These are phyloP conservation scores for Lordiphosa stackelbergi DNA, from an alignment of 1,140 invertebrate genomes.

Conservation along the genomic window DNA sequence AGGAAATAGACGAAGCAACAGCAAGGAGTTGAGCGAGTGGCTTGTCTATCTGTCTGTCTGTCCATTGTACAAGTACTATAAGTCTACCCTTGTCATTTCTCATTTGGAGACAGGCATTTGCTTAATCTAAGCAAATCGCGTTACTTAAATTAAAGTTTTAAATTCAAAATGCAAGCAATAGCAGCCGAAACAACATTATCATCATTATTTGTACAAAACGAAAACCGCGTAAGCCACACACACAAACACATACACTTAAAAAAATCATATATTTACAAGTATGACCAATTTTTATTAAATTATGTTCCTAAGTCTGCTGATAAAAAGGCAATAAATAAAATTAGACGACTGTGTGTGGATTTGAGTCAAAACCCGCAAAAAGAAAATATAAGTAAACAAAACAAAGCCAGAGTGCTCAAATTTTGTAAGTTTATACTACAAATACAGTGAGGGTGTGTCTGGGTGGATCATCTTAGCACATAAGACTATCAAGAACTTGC, in stretches of 20 bases:
- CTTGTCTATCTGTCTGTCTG: constrained; percentile 6
- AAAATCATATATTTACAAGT: not conserved
- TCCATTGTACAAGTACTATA: constrained; percentile 17
- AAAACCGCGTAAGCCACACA: constrained; percentile 16
- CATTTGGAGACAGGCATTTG: constrained; percentile 20
- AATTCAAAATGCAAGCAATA: not conserved
- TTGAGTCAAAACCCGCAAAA: no score
- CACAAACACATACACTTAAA: constrained; percentile 22
- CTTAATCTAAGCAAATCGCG: no score
- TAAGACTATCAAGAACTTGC: no score
- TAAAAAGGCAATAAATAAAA: no score
- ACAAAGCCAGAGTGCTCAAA: no score
- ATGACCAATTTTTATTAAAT: no score
- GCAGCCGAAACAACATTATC: constrained; percentile 49
- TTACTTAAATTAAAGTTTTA: constrained; percentile 16
- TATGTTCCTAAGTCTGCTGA: no score
- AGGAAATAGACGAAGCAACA: constrained; percentile 24
- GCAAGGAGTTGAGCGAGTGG: constrained; percentile 22
- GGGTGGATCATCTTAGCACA: no score
- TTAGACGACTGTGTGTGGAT: no score
- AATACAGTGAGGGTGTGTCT: no score
- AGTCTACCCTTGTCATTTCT: constrained; percentile 43
- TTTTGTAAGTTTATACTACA: no score
- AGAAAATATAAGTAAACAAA: no score
- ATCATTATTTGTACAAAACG: constrained; percentile 65